These are phyloP conservation scores for Diarsia dahlii DNA, from an alignment of 2,888 invertebrate genomes.

Conservation along the genomic window DNA sequence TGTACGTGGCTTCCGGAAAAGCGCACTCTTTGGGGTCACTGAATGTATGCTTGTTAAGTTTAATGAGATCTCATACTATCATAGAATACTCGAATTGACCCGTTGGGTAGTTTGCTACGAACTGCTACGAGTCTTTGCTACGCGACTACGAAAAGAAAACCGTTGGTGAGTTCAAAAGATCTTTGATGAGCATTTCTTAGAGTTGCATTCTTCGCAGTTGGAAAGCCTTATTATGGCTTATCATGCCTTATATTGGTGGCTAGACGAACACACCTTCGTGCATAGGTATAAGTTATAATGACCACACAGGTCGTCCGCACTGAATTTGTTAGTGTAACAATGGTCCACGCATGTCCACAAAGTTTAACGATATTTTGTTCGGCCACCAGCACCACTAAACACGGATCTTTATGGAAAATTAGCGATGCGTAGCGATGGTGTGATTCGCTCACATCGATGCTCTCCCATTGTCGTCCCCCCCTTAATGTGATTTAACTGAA, in stretches of 20 bases:
- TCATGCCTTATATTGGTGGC: background rate
- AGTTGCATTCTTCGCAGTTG: background rate
- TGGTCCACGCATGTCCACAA: conserved; percentile 74
- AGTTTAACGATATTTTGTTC: conserved; percentile 81
- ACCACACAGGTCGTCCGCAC: conserved; percentile 75
- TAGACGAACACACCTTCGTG: conserved; percentile 17
- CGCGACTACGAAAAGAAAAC: conserved; percentile 3
- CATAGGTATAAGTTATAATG: conserved; percentile 68
- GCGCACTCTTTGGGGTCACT: conserved; percentile 83
- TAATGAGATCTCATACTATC: conserved; percentile 35
- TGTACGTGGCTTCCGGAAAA: conserved; percentile 86
- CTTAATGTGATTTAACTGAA: conserved; percentile 89
- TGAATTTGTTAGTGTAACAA: conserved; percentile 73
- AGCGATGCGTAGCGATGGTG: conserved; percentile 89
- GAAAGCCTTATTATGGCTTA: background rate
- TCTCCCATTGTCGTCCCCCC: conserved; percentile 89
- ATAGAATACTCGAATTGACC: background rate
- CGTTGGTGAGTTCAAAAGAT: background rate
- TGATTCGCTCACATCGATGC: conserved; percentile 90
- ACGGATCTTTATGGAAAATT: conserved; percentile 84
- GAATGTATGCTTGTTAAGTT: conserved; percentile 64
- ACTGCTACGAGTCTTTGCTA: conserved; percentile 27
- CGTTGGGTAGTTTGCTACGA: conserved; percentile 15
- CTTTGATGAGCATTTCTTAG: background rate
- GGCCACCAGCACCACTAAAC: conserved; percentile 81